Evolutionary conservation across 2,113 vertebrate genomes (phyloP), one percentile per base, ranked within the genome.

Genomic region (Epinephelus lanceolatus): DNA sequence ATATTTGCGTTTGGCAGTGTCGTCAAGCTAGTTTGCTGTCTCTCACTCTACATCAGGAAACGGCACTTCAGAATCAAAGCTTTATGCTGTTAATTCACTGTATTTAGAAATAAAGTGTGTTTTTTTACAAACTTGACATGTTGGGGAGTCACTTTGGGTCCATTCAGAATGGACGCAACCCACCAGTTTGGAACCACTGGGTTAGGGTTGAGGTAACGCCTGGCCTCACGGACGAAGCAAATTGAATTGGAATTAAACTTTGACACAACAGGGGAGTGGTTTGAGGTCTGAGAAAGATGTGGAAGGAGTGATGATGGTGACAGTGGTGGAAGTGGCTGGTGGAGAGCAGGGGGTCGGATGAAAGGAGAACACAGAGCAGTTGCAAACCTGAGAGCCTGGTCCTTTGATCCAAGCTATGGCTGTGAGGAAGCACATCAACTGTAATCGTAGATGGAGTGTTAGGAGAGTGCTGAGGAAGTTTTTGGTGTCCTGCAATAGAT

Each of bases 371-470:
- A 52, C 19, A 23, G 17, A 27, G 60, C 33, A 52, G 30, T 52
- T 40, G 30, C 27, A 55, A 76, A 75, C 30, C 30, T 23, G 59
- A 63, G 30, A 52, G 17, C 9, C 15, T 49, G 25, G 33, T 19
- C 61, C 73, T 66, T 55, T 76, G 73, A 76, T 55, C 61, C 49
- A 55, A n/a, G 33, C 11, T 18, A 30, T 21, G n/a, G 11, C 30
- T 56, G 61, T 42, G 37, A 76, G 51, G 62, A 65, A 42, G 61
- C 33, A 65, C 60, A 67, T 67, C 37, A 67, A 67, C 27, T 21
- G 51, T 55, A 45, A 42, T 65, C 65, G 73, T 14, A 66, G 1
- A 45, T 47, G 63, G 40, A 49, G 65, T 27, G 42, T 25, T 27
- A 57, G n/a, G 17, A 60, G 1, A 53, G 27, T 2, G 23, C 8